Evolutionary conservation across 30 jellyfish, hydroid and myxozoan species (phyloP).

Genomic region (Aurelia sp.): DNA sequence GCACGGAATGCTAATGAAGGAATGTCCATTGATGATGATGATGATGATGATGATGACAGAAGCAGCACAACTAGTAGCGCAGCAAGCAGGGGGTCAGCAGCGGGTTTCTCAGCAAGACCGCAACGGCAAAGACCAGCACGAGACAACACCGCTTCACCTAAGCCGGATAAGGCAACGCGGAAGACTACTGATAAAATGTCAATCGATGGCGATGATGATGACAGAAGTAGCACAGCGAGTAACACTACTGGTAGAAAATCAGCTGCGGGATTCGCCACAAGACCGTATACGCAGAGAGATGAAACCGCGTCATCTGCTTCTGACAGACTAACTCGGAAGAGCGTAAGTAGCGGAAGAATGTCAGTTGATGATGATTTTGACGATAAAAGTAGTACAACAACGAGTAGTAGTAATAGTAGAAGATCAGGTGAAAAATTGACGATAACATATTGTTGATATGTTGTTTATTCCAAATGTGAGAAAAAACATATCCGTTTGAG

Average conservation of each 20-base stretch:
- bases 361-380: too few species aligned
- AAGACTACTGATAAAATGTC: constrained; percentile 2
- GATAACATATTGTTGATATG: too few species aligned
- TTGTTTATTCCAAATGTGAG: too few species aligned
- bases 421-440: too few species aligned
- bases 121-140: too few species aligned
- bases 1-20: not conserved
- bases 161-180: constrained; percentile 1
- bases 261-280: not conserved
- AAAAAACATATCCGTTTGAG: too few species aligned
- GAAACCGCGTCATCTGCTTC: not conserved
- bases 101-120: not conserved
- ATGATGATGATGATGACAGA: constrained; percentile 23
- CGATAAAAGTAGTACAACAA: too few species aligned
- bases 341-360: too few species aligned
- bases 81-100: constrained; percentile 21
- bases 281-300: not conserved
- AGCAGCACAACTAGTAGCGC: constrained; percentile 37
- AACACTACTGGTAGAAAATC: not conserved
- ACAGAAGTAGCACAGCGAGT: constrained; percentile 12
- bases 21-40: not conserved
- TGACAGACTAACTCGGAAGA: too few species aligned
- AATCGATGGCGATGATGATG: not conserved
- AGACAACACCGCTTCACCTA: too few species aligned
- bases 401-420: too few species aligned